phyloP scores from a whole-genome alignment of 2,113 vertebrate genomes.

The Calonectris borealis region DNA sequence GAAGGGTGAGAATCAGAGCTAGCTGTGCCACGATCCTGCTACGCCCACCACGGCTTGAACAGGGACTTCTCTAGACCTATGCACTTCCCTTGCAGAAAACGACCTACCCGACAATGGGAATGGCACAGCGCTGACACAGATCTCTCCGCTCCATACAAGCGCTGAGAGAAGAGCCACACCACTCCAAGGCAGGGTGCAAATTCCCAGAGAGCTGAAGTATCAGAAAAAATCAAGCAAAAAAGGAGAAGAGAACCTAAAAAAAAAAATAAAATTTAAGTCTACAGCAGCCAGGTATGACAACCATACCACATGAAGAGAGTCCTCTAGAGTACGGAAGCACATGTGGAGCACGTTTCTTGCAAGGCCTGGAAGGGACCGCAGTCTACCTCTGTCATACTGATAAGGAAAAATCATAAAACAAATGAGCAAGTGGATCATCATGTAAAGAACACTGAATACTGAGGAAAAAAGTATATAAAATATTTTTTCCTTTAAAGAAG shows the following conservation, averaged over 20 bases:
- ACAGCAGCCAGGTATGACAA: neutral
- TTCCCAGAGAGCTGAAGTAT: neutral
- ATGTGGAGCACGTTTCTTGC: neutral
- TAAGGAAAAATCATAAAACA: neutral
- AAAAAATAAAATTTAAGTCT: neutral
- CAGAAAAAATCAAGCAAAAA: neutral
- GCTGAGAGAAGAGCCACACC: neutral
- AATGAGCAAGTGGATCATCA: neutral
- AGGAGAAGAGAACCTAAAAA: neutral
- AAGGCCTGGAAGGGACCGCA: neutral
- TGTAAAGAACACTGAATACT: neutral
- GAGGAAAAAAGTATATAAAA: neutral
- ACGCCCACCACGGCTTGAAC: fast-evolving
- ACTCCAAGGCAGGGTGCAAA: neutral
- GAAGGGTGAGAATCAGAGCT: neutral
- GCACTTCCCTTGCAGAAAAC: neutral
- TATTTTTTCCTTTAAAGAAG: neutral
- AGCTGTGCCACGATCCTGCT: neutral
- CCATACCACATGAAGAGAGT: fast-evolving
- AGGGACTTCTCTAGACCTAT: neutral
- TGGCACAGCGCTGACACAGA: neutral
- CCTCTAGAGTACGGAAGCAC: neutral
- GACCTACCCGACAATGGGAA: fast-evolving
- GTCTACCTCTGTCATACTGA: neutral
- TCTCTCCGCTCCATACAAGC: neutral